phyloP scores from a whole-genome alignment of 92 coral and sea anemone species.

The Virgularia gustaviana region DNA sequence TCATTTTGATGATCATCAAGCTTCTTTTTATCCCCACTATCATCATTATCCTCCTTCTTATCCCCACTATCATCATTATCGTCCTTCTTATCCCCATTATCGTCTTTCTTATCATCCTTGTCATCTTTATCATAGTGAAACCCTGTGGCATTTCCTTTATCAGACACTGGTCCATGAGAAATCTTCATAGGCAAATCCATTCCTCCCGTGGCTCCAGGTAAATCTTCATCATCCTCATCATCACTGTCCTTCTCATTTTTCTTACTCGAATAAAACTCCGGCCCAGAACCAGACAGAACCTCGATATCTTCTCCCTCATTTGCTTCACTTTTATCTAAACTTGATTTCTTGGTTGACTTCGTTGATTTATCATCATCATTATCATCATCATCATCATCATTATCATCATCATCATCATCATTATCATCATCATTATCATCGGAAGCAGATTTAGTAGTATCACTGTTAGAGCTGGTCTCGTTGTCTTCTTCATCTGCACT shows the following conservation, averaged over 20 bases:
- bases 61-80: neutral
- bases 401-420: neutral
- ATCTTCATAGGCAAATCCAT: conserved; percentile 61
- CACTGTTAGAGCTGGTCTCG: neutral
- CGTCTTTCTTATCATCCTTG: neutral
- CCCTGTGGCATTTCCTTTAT: conserved; percentile 20
- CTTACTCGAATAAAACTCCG: neutral
- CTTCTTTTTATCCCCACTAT: neutral
- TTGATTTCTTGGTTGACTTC: neutral
- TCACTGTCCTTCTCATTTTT: neutral
- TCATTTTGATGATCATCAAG: neutral
- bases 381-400: neutral
- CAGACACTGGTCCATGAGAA: conserved; percentile 13
- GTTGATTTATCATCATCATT: neutral
- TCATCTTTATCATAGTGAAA: conserved; percentile 18
- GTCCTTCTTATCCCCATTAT: neutral
- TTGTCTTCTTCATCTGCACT: neutral
- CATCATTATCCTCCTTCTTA: neutral
- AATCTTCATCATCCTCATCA: conserved; percentile 57
- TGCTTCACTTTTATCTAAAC: neutral
- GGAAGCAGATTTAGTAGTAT: neutral
- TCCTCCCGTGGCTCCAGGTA: conserved; percentile 94
- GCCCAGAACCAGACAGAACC: neutral
- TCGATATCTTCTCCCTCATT: too few relatives aligned
- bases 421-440: neutral